Base-by-base conservation (phyloP, 1,140 invertebrate species). In the Caenorhabditis briggsae region DNA sequence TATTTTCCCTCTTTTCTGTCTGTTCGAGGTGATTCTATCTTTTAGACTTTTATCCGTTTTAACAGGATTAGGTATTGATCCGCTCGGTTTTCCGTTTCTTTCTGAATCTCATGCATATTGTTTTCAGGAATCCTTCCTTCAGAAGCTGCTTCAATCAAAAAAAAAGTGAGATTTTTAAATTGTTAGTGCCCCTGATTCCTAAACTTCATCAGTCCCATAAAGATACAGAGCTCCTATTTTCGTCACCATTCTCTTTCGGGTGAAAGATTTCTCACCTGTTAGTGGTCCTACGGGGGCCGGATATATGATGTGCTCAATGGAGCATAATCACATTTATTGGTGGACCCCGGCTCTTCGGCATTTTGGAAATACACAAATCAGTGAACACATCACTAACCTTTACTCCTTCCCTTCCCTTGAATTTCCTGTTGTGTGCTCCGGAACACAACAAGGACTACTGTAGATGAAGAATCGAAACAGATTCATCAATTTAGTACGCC, bases 271-370 rank as follows among this genome's bases (percentile, higher is more conserved):
- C 33, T 33, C 33, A 33, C 33, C 33, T 33, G 33, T 33, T 33
- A 33, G 56, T 14, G 12, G 12, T 58, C 12, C 56, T n/a, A 58
- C 56, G 33, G 33, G 33, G 18, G 18, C 64, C 70, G 70, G 70
- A 78, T 78, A 78, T 78, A 78, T 78, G 70, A 78, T 78, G 70
- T 78, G 70, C 70, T 78, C 70, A 78, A 78, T 53, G 33, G 70
- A 78, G 70, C 70, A 78, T 33, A n/a, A 50, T 41, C 9, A 23
- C 53, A 53, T 78, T 78, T 53, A 20, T 41, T 2, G 8, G 56
- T n/a, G n/a, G 8, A 8, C 18, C 11, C 50, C 11, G 16, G 11
- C 16, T 53, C 50, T 9, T 58, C 14, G 16, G 8, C n/a, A 20
- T 58, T 14, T 53, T 53, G 8, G 11, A 23, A 12, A 78, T 25